Base-by-base conservation (phyloP, 2,888 invertebrate genomes). In the Cryptocheilus praepositus region DNA sequence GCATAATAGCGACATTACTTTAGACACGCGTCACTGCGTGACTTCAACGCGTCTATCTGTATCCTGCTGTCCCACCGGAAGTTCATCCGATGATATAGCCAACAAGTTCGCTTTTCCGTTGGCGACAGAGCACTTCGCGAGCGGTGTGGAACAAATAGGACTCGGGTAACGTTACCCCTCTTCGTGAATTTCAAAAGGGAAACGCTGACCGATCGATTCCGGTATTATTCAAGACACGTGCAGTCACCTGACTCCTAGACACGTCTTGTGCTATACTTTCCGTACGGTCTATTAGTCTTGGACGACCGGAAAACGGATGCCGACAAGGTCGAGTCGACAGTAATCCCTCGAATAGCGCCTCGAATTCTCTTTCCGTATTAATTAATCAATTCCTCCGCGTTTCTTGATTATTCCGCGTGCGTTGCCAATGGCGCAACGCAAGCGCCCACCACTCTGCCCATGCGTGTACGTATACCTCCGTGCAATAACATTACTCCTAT, bases 21-120 rank as follows among this genome's bases (percentile, higher is more conserved):
- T 61, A 61, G 68, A 74, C 76, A 69, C 77, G 67, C 71, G 71
- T 71, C 73, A 57, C 69, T 64, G 74, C 69, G 67, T 69, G 64
- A 76, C 65, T 71, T 44, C 46, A 15, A 52, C 57, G n/a, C 53
- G 18, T 36, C 19, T 15, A 55, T 25, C 28, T 52, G 15, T 56
- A 51, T 55, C 60, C 25, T 2, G 11, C 3, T 21, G 21, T 28
- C 15, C 63, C 51, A 54, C 25, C 75, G 75, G 72, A 75, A 75
- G 75, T 75, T 36, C 62, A 61, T 67, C 69, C 63, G 61, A 66
- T 59, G 67, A 69, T 62, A 64, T 54, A 67, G 63, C 59, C 72
- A 69, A 76, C 76, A 61, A 59, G 61, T 64, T 28, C 43, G 51
- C 58, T 70, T 60, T 1, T 36, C 7, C 11, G 7, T 11, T 11